Base-by-base conservation (phyloP, 1,140 invertebrate species). In the Tachypleus tridentatus region DNA sequence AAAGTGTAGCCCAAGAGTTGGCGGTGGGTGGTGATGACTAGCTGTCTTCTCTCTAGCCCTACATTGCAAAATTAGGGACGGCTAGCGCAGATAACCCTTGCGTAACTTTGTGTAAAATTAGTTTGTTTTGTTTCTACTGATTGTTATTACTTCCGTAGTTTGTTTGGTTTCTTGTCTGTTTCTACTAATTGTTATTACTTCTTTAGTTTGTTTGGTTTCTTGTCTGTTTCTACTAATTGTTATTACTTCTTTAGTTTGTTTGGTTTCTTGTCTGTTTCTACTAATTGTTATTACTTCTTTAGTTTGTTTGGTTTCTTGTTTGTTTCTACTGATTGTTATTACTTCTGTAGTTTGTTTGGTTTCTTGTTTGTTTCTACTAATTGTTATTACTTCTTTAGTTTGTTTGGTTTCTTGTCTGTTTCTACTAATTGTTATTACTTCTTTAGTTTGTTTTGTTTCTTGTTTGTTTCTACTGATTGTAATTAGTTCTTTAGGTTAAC, bases 341-440 rank as follows among this genome's bases (percentile, higher is more conserved):
- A 9, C 47, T 58, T 11, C n/a, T 58, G 57, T 58, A 58, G n/a
- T 58, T 58, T 58, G n/a, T 58, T 5, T 58, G n/a, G 5, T 11
- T 11, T 58, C n/a, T 58, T n/a, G n/a, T 11, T 6, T n/a, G 47
- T 11, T 8, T 58, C 47, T 58, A 5, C 3, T 58, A 3, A 11
- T 58, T 47, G 5, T 5, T n/a, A 58, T 11, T 58, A 9, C 47
- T 58, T 11, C 3, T 58, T 3, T 58, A 58, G n/a, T 58, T 58
- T 58, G n/a, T 58, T 5, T 58, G 3, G 5, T 11, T 11, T 58
- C n/a, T 58, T n/a, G n/a, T 11, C 1, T n/a, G 47, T 11, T 8
- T 58, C 47, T 58, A 5, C n/a, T 58, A 3, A 8, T 49, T 10
- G 7, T 5, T n/a, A 49, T 48, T 60, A 48, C 49, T 60, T 49